Evolutionary conservation across 1,140 invertebrate genomes (phyloP), one percentile per base, ranked within the genome.

Genomic region (Euwallacea similis): DNA sequence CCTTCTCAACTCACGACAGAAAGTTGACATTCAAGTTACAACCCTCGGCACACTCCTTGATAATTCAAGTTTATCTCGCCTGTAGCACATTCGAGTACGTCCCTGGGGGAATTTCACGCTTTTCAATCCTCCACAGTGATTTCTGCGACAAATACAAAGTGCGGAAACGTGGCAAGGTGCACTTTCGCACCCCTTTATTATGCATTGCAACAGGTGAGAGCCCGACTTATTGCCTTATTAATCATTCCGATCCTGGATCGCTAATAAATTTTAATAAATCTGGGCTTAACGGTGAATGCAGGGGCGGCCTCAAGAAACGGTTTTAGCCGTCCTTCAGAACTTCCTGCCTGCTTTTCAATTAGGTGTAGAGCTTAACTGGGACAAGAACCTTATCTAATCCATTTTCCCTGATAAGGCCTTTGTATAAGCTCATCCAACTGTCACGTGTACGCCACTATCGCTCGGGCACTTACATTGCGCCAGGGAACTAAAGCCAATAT

Each of bases 91-190:
- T 33, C 21, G 21, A 33, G 21, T 33, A 33, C 21, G 21, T 33
- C 21, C 21, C 21, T 15, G 53, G n/a, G 21, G n/a, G 21, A 55
- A 16, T 55, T 55, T 55, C 21, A 55, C 53, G 53, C n/a, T 55
- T 55, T 55, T 55, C 53, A 15, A 55, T 55, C 53, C 10, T 55
- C 10, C 21, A 33, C 53, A n/a, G 53, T 55, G 53, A 55, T 55
- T 55, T 55, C 53, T 16, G 53, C 21, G 53, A 55, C 21, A 33
- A 33, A 33, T 33, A 33, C 4, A 33, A 33, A 33, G 21, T 33
- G 61, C 61, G 61, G 61, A 63, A 47, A 63, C 15, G 61, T 63
- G 44, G 33, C 61, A 63, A 63, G 61, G 61, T 63, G 61, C 61
- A 63, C n/a, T 63, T 63, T 63, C 13, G 42, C 61, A 63, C 61